Evolutionary conservation across 1,140 invertebrate species (phyloP).

Genomic region (Orius laevigatus): DNA sequence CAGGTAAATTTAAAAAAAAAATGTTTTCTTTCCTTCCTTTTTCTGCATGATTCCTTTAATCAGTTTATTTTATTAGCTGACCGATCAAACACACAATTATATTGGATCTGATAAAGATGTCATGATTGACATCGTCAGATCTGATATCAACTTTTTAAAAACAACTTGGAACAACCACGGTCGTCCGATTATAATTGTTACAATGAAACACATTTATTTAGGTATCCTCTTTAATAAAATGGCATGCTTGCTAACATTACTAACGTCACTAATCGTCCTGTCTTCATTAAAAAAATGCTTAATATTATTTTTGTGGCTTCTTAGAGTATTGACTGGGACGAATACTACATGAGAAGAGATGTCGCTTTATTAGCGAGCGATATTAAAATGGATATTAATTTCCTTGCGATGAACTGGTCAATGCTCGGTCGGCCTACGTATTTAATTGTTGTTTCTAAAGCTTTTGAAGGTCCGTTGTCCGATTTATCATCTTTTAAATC

Average conservation of each 20-base stretch:
- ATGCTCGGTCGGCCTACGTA: constrained; percentile 78
- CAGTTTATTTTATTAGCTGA: constrained; percentile 50
- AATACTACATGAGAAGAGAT: constrained; percentile 86
- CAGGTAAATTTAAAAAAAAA: constrained; percentile 51
- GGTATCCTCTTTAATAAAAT: constrained; percentile 39
- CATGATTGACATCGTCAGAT: constrained; percentile 93
- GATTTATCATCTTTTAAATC: constrained; percentile 8
- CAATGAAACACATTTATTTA: constrained; percentile 77
- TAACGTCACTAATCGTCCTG: not conserved
- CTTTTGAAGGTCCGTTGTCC: constrained; percentile 42
- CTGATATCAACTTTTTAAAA: constrained; percentile 91
- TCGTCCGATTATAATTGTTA: constrained; percentile 74
- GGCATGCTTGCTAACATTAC: not conserved
- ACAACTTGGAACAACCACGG: constrained; percentile 89
- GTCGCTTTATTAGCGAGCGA: constrained; percentile 71
- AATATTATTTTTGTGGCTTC: constrained; percentile 7
- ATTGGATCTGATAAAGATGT: constrained; percentile 91
- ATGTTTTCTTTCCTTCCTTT: constrained; percentile 7
- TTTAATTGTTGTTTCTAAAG: constrained; percentile 61
- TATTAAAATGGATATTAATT: constrained; percentile 73
- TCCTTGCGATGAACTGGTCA: constrained; percentile 86
- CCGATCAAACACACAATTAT: constrained; percentile 90
- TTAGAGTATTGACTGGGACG: constrained; percentile 83
- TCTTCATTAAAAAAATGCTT: not conserved
- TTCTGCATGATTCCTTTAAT: constrained; percentile 6